Base-by-base conservation (phyloP, 2,888 invertebrate genomes). In the Argyresthia albistria region DNA sequence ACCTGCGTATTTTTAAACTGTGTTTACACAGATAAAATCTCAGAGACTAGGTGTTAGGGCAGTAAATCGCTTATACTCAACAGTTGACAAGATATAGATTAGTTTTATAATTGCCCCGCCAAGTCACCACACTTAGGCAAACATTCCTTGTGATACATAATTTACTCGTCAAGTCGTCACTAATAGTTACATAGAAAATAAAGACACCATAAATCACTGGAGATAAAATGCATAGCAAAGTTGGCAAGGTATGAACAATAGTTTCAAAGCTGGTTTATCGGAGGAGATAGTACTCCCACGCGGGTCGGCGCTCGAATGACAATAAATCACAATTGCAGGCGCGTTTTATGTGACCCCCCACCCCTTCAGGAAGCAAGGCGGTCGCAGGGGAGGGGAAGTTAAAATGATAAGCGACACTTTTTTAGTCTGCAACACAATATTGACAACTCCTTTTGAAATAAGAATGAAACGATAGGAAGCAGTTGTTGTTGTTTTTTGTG, bases 221-320 rank as follows among this genome's bases (percentile, higher is more conserved):
- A 61, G 66, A 65, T 60, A 64, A 68, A 59, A 67, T 58, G 69
- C 67, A 72, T 74, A 73, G 69, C 43, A 36, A 37, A 11, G 48
- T 25, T 25, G n/a, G 4, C 42, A 42, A 50, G 12, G 50, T 42
- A 50, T 25, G 45, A 51, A 45, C 10, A 35, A 36, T 45, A 14
- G 12, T 35, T 45, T 61, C 60, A 63, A 61, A 64, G 12, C 43
- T 39, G 60, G 60, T 65, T 60, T 65, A 63, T 62, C 60, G 53
- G 53, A 35, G 51, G 53, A 59, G 57, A 62, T 58, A 56, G 54
- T 61, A 62, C 71, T 59, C 77, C 75, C 61, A 73, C 76, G 62
- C 59, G 37, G 43, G 57, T 51, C 16, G 56, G 51, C 39, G 48
- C 50, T 46, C 50, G 57, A 58, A 60, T 67, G 61, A 57, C 59